phyloP scores from a whole-genome alignment of 2,888 invertebrate genomes.

The Rhingia rostrata region DNA sequence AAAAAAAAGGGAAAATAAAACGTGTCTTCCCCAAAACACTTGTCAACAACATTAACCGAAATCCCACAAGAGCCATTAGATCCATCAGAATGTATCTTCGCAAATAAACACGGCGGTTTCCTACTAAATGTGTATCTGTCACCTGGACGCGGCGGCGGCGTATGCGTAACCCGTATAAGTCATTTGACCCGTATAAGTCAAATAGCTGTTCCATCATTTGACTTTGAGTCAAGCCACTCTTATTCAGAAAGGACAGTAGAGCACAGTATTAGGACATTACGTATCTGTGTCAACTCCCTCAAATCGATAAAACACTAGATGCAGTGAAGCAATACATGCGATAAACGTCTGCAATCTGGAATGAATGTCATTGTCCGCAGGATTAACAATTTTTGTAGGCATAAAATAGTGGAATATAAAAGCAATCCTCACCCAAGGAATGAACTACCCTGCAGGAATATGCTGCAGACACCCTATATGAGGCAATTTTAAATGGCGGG shows the following conservation, averaged over 20 bases:
- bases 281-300: neutral
- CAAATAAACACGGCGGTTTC: slow-evolving; percentile 6
- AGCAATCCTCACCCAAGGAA: too few relatives aligned
- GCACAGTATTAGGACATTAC: neutral
- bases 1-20: slow-evolving; percentile 19
- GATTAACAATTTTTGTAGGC: neutral
- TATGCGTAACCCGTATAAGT: slow-evolving; percentile 2
- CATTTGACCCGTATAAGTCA: slow-evolving; percentile 27
- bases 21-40: slow-evolving; percentile 20
- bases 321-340: slow-evolving; percentile 7
- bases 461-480: slow-evolving; percentile 1
- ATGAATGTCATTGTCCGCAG: slow-evolving; percentile 1
- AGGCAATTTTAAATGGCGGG: neutral
- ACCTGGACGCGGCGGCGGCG: slow-evolving; percentile 9
- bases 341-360: slow-evolving; percentile 1
- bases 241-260: neutral
- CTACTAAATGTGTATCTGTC: neutral
- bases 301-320: neutral
- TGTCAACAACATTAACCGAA: slow-evolving; percentile 17
- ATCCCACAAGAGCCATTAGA: slow-evolving; percentile 21
- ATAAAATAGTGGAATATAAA: neutral
- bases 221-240: slow-evolving; percentile 20
- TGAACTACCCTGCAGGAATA: too few relatives aligned
- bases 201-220: slow-evolving; percentile 21
- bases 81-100: neutral